Evolutionary conservation across 1,140 invertebrate species (phyloP).

Genomic region (Periplaneta americana): DNA sequence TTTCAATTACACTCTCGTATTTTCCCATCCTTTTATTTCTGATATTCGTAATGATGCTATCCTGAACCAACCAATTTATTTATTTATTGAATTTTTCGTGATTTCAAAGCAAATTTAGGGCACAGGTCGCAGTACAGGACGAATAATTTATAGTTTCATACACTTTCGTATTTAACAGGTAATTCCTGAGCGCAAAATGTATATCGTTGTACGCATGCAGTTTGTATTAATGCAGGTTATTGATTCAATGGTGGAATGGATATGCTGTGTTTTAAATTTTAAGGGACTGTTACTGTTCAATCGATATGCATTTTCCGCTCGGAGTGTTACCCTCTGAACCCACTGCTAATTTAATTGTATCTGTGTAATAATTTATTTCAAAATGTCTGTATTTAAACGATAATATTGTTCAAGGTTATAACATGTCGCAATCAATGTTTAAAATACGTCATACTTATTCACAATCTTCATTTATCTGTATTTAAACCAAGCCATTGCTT

Average conservation of each 20-base stretch:
- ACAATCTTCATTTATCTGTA: background rate
- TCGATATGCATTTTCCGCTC: background rate
- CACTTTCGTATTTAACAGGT: background rate
- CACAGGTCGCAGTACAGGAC: background rate
- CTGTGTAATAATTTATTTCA: background rate
- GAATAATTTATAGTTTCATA: background rate
- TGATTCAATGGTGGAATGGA: background rate
- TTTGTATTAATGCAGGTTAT: background rate
- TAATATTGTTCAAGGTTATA: background rate
- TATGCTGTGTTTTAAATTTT: background rate
- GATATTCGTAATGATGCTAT: background rate
- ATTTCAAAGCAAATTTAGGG: background rate
- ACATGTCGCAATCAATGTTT: background rate
- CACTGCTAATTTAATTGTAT: background rate
- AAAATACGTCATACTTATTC: background rate
- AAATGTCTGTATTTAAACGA: background rate
- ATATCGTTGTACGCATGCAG: background rate
- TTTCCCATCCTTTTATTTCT: background rate
- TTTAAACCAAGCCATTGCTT: background rate
- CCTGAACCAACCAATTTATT: background rate
- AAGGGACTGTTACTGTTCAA: too few relatives aligned
- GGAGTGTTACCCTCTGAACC: background rate
- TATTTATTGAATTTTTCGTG: background rate
- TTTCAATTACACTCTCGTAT: background rate
- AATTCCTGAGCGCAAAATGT: background rate